Base-by-base conservation (phyloP, 1,140 invertebrate genomes). In the Luehdorfia chinensis region DNA sequence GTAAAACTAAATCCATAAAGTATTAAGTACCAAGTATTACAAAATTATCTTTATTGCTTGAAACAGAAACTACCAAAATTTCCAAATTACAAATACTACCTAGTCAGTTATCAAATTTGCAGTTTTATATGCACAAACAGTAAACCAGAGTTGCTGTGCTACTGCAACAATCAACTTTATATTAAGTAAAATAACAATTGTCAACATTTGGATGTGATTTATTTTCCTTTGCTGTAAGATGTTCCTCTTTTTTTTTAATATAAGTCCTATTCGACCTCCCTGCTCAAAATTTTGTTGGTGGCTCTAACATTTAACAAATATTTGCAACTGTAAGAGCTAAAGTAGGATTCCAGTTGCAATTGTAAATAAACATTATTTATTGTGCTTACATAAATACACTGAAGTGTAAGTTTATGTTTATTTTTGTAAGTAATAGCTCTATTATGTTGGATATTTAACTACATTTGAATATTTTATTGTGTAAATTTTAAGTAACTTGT, bases 391-490 rank as follows among this genome's bases (percentile, higher is more conserved):
- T 70, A 71, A 60, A 53, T 65, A 67, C 59, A 75, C 50, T 59
- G 8, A 55, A 60, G 56, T 76, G 62, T 72, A 62, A 60, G 54
- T 70, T 68, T 23, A 70, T 66, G 59, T 73, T 75, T 73, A 65
- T 72, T 75, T 75, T 66, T 72, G 57, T 76, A 79, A 75, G 71
- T 79, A 69, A 58, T 72, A 75, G 54, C 45, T 77, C 46, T 81
- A 75, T 78, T 79, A 77, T 71, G 69, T 84, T 83, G 60, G 71
- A 65, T 77, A 75, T 75, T 83, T 80, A 80, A 75, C 62, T 72
- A 67, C n/a, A 43, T 57, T 65, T 66, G 74, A 66, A 76, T 81
- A 75, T 84, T 84, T 80, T 77, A 76, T 68, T 72, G 57, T 73
- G 55, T 78, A 80, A 76, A 81, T 80, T 85, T 74, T 83, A 76